Base-by-base conservation (phyloP, 30 jellyfish, hydroid and myxozoan genomes). In the Kudoa iwatai region DNA sequence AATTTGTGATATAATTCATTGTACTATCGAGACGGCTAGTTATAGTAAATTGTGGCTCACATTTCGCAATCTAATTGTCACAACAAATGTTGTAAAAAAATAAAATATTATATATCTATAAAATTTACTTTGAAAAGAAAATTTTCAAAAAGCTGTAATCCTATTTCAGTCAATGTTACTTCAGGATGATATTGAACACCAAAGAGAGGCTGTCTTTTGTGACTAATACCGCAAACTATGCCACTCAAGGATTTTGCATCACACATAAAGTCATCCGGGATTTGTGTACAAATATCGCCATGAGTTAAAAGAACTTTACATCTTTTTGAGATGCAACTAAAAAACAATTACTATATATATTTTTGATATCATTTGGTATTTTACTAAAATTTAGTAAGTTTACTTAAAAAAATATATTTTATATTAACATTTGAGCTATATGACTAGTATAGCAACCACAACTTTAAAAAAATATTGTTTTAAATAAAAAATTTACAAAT, bases 131-230 rank as follows among this genome's bases (percentile, higher is more conserved):
- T 47, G 54, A 24, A 44, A 3, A 67, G 50, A 21, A 67, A 67
- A 21, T 59, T 67, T 40, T 48, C 32, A 55, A 67, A 42, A 42
- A 67, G 49, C 15, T 17, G 48, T n/a, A 30, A 57, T 11, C 90
- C 90, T 41, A 53, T 57, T 11, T 41, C 53, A 15, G 90, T 43
- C 26, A 67, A 56, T 47, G 57, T 84, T 40, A 67, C 90, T 47
- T 67, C 90, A 24, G 90, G 90, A 50, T 67, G 90, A 45, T 50
- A 67, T 39, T 67, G 90, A 18, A 67, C 69, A 2, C 90, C 90
- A 41, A 45, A 59, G 7, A 53, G 40, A 32, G 33, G 59, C 38
- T 44, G 53, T 9, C 49, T 42, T 20, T 39, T 51, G 45, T 53
- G 28, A 43, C 54, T 82, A 24, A 67, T 39, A 19, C 59, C 84